These are phyloP conservation scores for Tyria jacobaeae DNA, from an alignment of 2,888 invertebrate species.

Conservation along the genomic window DNA sequence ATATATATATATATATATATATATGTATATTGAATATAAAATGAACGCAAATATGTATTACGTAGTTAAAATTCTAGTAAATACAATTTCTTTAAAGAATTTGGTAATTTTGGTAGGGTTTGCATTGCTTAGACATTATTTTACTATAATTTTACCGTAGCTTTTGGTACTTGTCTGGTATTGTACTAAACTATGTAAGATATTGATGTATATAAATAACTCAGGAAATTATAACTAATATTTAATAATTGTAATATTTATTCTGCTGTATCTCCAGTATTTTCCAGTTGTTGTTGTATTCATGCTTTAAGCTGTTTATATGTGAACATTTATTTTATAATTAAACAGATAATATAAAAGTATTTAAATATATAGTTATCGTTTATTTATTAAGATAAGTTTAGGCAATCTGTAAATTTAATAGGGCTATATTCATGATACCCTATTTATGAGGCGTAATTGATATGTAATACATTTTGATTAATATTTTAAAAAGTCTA, in stretches of 20 bases:
- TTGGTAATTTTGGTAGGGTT: constrained; percentile 6
- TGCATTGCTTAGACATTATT: constrained; percentile 23
- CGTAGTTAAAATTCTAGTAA: background rate
- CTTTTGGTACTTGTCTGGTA: constrained; percentile 18
- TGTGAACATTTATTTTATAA: too few relatives aligned
- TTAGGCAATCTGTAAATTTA: too few relatives aligned
- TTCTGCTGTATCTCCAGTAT: too few relatives aligned
- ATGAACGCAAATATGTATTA: constrained; percentile 2
- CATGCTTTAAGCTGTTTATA: too few relatives aligned
- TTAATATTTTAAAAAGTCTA: too few relatives aligned
- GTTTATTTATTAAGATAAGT: too few relatives aligned
- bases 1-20: too few relatives aligned
- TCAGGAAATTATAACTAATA: background rate
- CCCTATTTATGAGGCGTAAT: background rate
- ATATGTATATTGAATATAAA: background rate
- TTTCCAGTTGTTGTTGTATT: too few relatives aligned
- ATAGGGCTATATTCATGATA: too few relatives aligned
- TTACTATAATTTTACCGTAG: constrained; percentile 23
- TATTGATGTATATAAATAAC: constrained; percentile 2
- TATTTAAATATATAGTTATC: too few relatives aligned
- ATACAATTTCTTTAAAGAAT: background rate
- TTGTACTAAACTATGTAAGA: constrained; percentile 13
- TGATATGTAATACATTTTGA: background rate
- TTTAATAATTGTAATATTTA: too few relatives aligned
- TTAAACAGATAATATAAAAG: too few relatives aligned